Evolutionary conservation across 1,140 invertebrate species (phyloP).

Genomic region (Planococcus citri): DNA sequence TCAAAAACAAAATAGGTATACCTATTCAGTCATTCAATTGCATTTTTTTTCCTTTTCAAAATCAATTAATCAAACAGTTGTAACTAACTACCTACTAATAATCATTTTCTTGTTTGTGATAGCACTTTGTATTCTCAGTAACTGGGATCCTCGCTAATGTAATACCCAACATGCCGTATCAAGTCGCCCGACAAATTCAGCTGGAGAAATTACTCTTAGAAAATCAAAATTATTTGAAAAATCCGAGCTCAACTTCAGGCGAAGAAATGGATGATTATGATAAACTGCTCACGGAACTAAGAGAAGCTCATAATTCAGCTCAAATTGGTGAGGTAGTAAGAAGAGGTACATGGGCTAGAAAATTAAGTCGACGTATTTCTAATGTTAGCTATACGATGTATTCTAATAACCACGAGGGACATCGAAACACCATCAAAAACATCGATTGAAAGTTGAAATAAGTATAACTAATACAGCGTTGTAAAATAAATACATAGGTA

Average conservation of each 20-base stretch:
- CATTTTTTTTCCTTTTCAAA: too few species aligned
- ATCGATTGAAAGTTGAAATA: too few species aligned
- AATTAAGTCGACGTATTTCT: neutral
- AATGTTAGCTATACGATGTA: neutral
- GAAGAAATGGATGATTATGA: conserved; percentile 1
- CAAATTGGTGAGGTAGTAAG: neutral
- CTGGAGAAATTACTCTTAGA: neutral
- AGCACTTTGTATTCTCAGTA: conserved; percentile 7
- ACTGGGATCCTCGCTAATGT: neutral
- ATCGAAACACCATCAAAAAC: too few species aligned
- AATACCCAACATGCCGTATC: neutral
- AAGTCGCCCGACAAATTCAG: neutral
- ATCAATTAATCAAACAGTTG: too few species aligned
- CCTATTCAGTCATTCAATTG: too few species aligned
- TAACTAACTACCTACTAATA: too few species aligned
- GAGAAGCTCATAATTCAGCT: neutral
- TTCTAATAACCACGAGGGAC: too few species aligned
- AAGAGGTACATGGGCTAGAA: neutral
- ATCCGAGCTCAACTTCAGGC: neutral
- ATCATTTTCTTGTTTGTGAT: too few species aligned
- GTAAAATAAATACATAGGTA: too few species aligned
- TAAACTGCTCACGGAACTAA: neutral
- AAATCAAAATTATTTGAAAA: neutral
- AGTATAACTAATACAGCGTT: too few species aligned
- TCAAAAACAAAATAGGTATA: too few species aligned